Percentiles rank a stretch among this genome's conserved stretches.
phyloP scores from a whole-genome alignment of 1,140 invertebrate genomes.

The Anastrepha ludens region DNA sequence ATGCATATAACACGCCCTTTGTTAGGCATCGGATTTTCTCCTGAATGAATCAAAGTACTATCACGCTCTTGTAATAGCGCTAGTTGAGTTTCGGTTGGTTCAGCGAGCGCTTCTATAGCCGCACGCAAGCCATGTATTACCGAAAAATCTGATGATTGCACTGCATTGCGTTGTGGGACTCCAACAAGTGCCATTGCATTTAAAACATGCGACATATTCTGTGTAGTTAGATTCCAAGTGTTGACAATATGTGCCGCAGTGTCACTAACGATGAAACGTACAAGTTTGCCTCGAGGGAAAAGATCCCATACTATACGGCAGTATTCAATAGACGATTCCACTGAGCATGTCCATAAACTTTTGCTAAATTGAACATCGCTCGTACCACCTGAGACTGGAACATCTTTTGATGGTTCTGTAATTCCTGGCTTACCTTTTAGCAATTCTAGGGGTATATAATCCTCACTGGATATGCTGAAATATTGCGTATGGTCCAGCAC shows the following conservation, averaged over 20 bases:
- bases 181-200: constrained; percentile 84
- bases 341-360: constrained; percentile 94
- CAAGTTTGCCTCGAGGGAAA: constrained; percentile 91
- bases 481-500: constrained; percentile 94
- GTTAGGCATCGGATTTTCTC: constrained; percentile 69
- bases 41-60: constrained; percentile 38
- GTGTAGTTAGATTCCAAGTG: constrained; percentile 85
- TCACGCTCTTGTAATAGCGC: constrained; percentile 60
- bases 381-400: neutral
- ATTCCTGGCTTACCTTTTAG: constrained; percentile 79
- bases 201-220: constrained; percentile 89
- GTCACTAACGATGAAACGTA: constrained; percentile 90
- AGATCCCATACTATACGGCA: constrained; percentile 97
- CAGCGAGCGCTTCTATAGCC: constrained; percentile 90
- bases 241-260: constrained; percentile 86
- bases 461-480: constrained; percentile 90
- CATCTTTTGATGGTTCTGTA: constrained; percentile 67
- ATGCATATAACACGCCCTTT: constrained; percentile 91
- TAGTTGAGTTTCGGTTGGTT: constrained; percentile 85
- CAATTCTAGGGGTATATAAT: constrained; percentile 92
- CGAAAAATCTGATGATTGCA: constrained; percentile 79
- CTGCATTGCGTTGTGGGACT: constrained; percentile 76
- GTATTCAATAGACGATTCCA: constrained; percentile 96
- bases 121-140: constrained; percentile 89
- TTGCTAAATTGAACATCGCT: constrained; percentile 76